Evolutionary conservation across 2,797 vertebrate genomes (phyloP).

Genomic region (Sebastes taczanowskii): DNA sequence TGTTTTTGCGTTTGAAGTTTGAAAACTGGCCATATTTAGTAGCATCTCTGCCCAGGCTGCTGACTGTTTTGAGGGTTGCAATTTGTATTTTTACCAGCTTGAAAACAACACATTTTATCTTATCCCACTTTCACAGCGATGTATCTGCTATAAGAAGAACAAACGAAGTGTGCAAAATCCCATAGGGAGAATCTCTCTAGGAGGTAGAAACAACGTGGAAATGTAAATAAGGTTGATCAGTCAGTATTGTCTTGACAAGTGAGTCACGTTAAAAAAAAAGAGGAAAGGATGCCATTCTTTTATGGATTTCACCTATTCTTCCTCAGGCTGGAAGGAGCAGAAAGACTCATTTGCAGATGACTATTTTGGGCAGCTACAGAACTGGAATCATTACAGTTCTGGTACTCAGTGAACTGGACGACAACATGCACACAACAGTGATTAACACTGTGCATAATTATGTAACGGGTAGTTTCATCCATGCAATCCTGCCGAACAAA

Average conservation of each 20-base stretch:
- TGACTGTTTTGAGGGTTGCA: slow-evolving; percentile 21
- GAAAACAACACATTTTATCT: slow-evolving; percentile 18
- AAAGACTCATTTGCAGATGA: slow-evolving; percentile 4
- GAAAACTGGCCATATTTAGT: slow-evolving; percentile 66
- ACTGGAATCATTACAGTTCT: slow-evolving; percentile 15
- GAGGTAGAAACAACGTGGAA: slow-evolving; percentile 22
- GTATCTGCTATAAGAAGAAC: slow-evolving; percentile 25
- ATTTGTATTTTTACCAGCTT: slow-evolving; percentile 44
- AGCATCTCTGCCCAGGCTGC: slow-evolving; percentile 6
- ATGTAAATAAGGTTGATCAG: slow-evolving; percentile 21
- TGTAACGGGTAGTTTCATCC: slow-evolving; percentile 20
- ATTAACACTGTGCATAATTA: slow-evolving; percentile 39
- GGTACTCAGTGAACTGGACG: slow-evolving; percentile 9
- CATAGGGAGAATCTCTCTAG: slow-evolving; percentile 8
- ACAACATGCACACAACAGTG: slow-evolving; percentile 26
- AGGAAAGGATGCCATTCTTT: not conserved
- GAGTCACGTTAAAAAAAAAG: not conserved
- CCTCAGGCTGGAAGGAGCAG: not conserved
- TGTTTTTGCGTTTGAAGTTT: slow-evolving; percentile 68
- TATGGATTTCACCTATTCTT: slow-evolving; percentile 6
- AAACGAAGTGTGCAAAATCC: not conserved
- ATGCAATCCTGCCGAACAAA: slow-evolving; percentile 26
- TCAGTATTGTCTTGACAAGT: not conserved
- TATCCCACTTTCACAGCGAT: slow-evolving; percentile 10
- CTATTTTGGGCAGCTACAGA: slow-evolving; percentile 36